Conservation (phyloP, 2,113 vertebrate genomes). For the Pteruthius melanotis region DNA sequence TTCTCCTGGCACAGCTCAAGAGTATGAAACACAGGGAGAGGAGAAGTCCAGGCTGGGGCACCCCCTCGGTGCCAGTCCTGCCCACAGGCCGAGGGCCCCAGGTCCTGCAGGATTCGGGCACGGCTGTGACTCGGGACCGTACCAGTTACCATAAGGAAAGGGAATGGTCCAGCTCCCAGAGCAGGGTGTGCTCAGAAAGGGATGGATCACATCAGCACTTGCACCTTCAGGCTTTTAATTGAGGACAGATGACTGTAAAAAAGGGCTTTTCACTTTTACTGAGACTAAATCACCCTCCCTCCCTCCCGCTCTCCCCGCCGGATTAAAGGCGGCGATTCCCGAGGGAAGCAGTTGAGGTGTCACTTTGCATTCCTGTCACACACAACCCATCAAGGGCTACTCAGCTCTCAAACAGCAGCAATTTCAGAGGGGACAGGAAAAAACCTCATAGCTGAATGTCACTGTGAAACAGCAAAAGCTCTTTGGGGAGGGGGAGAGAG, state of each 20-base stretch:
- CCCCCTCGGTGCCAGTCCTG: background rate
- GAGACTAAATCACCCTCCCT: background rate
- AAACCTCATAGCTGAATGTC: background rate
- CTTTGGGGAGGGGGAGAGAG: background rate
- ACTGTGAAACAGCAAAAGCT: background rate
- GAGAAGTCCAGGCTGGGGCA: background rate
- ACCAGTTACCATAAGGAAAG: accelerated
- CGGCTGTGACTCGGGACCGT: background rate
- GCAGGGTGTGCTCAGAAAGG: background rate
- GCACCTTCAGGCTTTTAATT: background rate
- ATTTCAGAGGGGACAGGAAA: background rate
- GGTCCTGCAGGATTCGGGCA: background rate
- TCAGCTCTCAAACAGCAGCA: background rate
- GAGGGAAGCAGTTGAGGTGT: background rate
- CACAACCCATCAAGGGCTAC: background rate
- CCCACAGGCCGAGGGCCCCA: accelerated
- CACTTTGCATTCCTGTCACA: constrained; percentile 16
- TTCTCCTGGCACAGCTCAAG: background rate
- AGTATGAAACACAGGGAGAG: background rate
- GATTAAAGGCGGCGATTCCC: background rate
- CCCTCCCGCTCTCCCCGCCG: accelerated
- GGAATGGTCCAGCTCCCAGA: background rate
- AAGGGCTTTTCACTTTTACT: background rate
- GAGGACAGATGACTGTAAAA: background rate
- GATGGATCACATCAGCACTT: background rate